A percentile compares a stretch with the other conserved stretches of the same genome.
phyloP scores from a whole-genome alignment of 2,797 vertebrate species.

The Cirrhinus molitorella region DNA sequence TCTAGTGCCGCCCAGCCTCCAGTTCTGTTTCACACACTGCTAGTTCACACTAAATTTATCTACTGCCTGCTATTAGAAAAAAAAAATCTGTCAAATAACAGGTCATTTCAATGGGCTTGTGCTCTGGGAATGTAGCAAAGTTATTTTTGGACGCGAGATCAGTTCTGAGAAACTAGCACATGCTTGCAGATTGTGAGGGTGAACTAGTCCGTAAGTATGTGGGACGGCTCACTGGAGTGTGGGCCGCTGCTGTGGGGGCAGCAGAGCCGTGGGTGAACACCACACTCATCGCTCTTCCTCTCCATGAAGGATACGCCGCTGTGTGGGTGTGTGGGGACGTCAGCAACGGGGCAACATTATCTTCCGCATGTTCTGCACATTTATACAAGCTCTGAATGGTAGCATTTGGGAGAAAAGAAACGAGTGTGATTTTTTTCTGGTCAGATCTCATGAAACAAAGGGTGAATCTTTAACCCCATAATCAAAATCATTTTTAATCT shows the following conservation, averaged over 20 bases:
- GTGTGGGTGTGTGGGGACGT: conserved; percentile 10
- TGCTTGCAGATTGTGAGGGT: conserved; percentile 16
- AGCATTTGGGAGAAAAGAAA: neutral
- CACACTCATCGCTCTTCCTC: neutral
- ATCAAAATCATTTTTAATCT: neutral
- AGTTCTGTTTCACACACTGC: conserved; percentile 27
- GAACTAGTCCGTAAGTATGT: conserved; percentile 38
- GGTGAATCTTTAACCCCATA: neutral
- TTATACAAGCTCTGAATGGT: neutral
- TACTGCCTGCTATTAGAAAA: conserved; percentile 32
- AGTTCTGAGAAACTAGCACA: conserved; percentile 50
- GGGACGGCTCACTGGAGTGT: conserved; percentile 55
- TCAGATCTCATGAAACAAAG: neutral
- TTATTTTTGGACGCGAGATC: conserved; percentile 78
- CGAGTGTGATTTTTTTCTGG: neutral
- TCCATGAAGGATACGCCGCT: conserved; percentile 8
- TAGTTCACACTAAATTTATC: conserved; percentile 66
- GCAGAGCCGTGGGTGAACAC: neutral
- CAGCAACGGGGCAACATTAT: neutral
- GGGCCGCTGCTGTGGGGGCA: conserved; percentile 16
- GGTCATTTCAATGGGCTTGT: conserved; percentile 65
- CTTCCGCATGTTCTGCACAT: neutral
- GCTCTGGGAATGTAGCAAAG: conserved; percentile 62
- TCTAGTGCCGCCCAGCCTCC: neutral
- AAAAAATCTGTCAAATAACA: conserved; percentile 54